A percentile compares a stretch with the other conserved stretches of the same genome.
Evolutionary conservation across 2,888 invertebrate genomes (phyloP).

Genomic region (Carabus problematicus): DNA sequence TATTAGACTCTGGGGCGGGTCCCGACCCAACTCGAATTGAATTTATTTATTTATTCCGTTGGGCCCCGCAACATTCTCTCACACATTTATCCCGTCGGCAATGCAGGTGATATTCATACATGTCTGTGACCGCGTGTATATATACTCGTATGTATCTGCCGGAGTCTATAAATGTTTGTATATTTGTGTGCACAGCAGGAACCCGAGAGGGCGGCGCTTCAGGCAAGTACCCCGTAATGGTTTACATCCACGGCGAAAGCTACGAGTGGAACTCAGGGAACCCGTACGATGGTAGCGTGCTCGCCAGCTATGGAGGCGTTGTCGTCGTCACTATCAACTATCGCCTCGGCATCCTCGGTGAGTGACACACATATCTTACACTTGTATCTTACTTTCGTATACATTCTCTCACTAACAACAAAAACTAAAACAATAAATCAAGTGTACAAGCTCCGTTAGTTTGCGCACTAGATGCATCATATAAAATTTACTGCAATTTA

Average conservation of each 20-base stretch:
- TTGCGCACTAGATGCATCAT: too few relatives aligned
- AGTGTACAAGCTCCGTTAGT: too few relatives aligned
- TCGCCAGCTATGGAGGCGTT: constrained; percentile 91
- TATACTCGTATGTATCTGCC: constrained; percentile 25
- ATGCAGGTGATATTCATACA: constrained; percentile 3
- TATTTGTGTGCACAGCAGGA: constrained; percentile 62
- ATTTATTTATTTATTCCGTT: constrained; percentile 33
- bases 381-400: not conserved
- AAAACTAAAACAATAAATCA: too few relatives aligned
- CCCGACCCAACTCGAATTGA: constrained; percentile 23
- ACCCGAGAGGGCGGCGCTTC: constrained; percentile 63
- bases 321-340: constrained; percentile 87
- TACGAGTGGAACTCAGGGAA: constrained; percentile 99
- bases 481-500: too few relatives aligned
- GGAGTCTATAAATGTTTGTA: constrained; percentile 14
- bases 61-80: constrained; percentile 17
- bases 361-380: constrained; percentile 58
- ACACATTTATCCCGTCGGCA: constrained; percentile 13
- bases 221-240: constrained; percentile 84
- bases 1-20: constrained; percentile 27
- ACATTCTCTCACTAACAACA: too few relatives aligned
- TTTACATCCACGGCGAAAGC: constrained; percentile 94
- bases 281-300: constrained; percentile 95
- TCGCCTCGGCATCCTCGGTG: constrained; percentile 80
- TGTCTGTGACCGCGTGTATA: constrained; percentile 5